Conservation (phyloP, 2,113 vertebrate species). For the Ptilorrhoa leucosticta region DNA sequence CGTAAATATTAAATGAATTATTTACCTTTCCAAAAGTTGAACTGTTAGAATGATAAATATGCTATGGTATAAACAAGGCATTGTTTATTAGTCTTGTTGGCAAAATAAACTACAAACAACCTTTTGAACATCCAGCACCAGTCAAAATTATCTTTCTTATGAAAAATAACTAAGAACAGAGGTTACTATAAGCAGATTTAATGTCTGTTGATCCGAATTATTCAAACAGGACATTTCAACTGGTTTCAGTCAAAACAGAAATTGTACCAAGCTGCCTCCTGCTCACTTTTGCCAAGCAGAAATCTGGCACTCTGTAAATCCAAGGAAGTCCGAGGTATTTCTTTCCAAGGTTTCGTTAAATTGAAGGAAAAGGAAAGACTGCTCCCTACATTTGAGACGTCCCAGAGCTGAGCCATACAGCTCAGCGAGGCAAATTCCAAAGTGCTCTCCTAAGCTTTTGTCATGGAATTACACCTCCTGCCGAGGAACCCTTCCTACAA, state of each 20-base stretch:
- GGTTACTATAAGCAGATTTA: not conserved
- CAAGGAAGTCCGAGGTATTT: not conserved
- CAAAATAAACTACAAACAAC: not conserved
- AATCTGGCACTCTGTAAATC: not conserved
- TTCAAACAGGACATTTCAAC: not conserved
- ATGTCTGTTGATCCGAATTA: not conserved
- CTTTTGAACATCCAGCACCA: not conserved
- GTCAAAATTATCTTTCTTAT: not conserved
- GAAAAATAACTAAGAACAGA: not conserved
- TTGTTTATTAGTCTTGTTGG: not conserved
- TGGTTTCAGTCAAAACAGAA: not conserved
- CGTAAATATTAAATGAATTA: not conserved
- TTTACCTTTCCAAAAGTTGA: not conserved
- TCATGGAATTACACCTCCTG: not conserved
- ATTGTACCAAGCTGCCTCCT: not conserved
- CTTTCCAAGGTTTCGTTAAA: not conserved
- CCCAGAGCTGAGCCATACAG: not conserved
- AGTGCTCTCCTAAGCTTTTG: not conserved
- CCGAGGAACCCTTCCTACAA: not conserved
- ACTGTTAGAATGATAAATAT: not conserved
- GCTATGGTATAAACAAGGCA: not conserved
- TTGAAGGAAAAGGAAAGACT: not conserved
- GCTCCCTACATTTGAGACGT: rapidly evolving
- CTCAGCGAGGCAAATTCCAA: not conserved
- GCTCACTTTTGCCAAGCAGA: not conserved